These are phyloP conservation scores for Drosophila nebulosa DNA, from an alignment of 1,140 invertebrate genomes.

Conservation along the genomic window DNA sequence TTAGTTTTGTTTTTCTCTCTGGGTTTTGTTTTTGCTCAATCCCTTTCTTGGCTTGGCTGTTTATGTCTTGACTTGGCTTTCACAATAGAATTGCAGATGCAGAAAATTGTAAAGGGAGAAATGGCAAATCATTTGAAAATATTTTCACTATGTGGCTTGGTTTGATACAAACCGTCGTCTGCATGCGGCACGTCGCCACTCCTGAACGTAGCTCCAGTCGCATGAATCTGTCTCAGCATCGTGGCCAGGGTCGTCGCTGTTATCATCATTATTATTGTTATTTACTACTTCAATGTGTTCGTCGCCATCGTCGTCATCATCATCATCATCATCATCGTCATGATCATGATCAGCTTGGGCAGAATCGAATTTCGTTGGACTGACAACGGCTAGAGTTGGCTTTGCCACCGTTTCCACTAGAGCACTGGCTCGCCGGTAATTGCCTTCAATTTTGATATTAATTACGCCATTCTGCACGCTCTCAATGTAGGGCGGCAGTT, in stretches of 20 bases:
- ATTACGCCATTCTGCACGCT: conserved; percentile 83
- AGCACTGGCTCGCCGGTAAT: conserved; percentile 84
- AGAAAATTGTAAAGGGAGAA: conserved; percentile 24
- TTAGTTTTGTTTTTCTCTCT: neutral
- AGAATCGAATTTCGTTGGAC: conserved; percentile 82
- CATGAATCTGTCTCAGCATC: conserved; percentile 81
- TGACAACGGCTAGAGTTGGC: conserved; percentile 66
- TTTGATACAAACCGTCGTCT: conserved; percentile 36
- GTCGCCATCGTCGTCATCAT: conserved; percentile 76
- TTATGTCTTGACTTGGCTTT: conserved; percentile 16
- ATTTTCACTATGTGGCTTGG: conserved; percentile 42
- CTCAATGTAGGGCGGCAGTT: conserved; percentile 81
- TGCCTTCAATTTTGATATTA: conserved; percentile 85
- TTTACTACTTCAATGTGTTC: conserved; percentile 73
- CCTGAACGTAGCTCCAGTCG: conserved; percentile 89
- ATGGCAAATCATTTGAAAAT: conserved; percentile 49
- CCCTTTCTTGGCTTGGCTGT: conserved; percentile 20
- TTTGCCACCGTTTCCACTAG: conserved; percentile 82
- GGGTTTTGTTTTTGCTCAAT: neutral
- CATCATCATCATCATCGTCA: conserved; percentile 19
- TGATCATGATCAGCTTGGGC: conserved; percentile 64
- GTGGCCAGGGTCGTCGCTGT: conserved; percentile 72
- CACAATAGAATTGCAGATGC: conserved; percentile 41
- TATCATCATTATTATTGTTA: conserved; percentile 53
- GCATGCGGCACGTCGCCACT: conserved; percentile 83